phyloP scores from a whole-genome alignment of 2,797 vertebrate species.

The Dendrocincla tyrannina region DNA sequence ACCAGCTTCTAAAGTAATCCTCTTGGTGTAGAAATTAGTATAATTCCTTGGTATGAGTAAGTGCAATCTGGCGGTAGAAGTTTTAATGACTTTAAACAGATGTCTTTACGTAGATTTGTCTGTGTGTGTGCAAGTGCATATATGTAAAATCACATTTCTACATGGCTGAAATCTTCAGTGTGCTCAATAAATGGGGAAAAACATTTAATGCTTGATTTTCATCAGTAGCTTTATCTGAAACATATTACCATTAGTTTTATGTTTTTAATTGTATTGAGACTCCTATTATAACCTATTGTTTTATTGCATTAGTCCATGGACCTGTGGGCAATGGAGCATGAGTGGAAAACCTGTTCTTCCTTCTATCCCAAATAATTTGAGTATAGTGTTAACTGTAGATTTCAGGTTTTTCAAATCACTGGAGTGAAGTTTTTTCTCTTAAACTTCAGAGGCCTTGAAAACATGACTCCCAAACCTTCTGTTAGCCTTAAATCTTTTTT shows the following conservation, averaged over 20 bases:
- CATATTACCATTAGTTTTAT: conserved; percentile 53
- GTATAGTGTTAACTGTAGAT: not conserved
- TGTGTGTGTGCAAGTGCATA: not conserved
- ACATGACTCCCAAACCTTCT: not conserved
- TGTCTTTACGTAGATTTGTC: not conserved
- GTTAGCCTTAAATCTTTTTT: not conserved
- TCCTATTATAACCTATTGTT: conserved; percentile 51
- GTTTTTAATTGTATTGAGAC: conserved; percentile 61
- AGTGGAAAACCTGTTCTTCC: conserved; percentile 48
- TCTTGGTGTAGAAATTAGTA: not conserved
- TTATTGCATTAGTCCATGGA: conserved; percentile 63
- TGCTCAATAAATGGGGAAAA: conserved; percentile 20
- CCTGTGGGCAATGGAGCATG: not conserved
- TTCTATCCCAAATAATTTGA: conserved; percentile 55
- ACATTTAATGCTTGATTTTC: conserved; percentile 59
- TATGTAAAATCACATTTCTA: not conserved
- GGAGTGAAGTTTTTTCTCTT: not conserved
- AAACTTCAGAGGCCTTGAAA: conserved; percentile 1
- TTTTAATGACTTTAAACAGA: not conserved
- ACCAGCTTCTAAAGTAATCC: not conserved
- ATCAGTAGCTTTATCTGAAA: conserved; percentile 56
- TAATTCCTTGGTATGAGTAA: not conserved
- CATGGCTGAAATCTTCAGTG: not conserved
- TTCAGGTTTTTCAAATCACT: conserved; percentile 39
- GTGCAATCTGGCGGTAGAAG: not conserved